Evolutionary conservation across 2,797 vertebrate species (phyloP).

Genomic region (Philypnodon macrostomus): DNA sequence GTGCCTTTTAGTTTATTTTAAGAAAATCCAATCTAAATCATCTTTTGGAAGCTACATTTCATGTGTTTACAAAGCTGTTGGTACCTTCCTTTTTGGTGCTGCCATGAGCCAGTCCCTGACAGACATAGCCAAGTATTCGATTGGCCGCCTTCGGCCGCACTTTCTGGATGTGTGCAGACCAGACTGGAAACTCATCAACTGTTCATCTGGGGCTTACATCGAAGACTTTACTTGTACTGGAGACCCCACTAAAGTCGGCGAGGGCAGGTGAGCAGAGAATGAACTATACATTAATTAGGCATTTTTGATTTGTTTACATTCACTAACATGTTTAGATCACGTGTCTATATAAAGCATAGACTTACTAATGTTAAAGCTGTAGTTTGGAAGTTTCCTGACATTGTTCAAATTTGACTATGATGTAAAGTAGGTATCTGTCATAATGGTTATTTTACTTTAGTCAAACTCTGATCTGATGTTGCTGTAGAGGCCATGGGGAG

Average conservation of each 20-base stretch:
- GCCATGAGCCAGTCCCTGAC: slow-evolving; percentile 96
- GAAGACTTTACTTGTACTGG: slow-evolving; percentile 85
- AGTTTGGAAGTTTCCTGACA: no score
- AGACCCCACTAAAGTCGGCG: slow-evolving; percentile 73
- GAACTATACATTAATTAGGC: no score
- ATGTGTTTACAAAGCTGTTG: slow-evolving; percentile 90
- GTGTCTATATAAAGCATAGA: no score
- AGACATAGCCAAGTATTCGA: slow-evolving; percentile 97
- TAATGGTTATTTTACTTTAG: no score
- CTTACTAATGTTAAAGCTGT: no score
- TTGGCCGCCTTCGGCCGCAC: slow-evolving; percentile 94
- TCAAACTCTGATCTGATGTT: no score
- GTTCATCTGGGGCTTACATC: slow-evolving; percentile 76
- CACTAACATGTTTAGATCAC: no score
- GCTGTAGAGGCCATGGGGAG: no score
- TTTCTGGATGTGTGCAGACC: slow-evolving; percentile 90
- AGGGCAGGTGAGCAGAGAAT: slow-evolving; percentile 83
- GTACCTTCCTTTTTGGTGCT: slow-evolving; percentile 93
- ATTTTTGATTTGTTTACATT: no score
- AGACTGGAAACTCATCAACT: slow-evolving; percentile 70
- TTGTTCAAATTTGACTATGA: no score
- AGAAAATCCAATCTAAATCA: slow-evolving; percentile 88
- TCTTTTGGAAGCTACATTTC: slow-evolving; percentile 86
- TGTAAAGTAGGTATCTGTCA: no score
- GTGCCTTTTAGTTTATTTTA: slow-evolving; percentile 84